Conservation (phyloP, 53 echinoderm and acorn worm species). For the Stichopus horrens region DNA sequence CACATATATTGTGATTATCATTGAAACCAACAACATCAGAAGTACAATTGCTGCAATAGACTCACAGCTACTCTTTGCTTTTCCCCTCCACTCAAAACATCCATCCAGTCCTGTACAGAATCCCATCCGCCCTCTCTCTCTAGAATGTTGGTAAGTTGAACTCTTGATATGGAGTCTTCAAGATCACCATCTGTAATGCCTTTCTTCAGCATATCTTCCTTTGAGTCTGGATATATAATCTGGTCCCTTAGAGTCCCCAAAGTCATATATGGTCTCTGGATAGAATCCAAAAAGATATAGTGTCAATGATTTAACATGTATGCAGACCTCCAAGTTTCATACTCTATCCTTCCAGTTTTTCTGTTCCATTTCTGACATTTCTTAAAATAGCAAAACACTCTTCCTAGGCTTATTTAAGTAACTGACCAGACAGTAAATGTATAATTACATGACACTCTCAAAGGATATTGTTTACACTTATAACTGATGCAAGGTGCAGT, state of each 20-base stretch:
- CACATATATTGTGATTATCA: too few relatives aligned
- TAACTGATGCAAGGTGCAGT: too few relatives aligned
- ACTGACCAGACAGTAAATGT: too few relatives aligned
- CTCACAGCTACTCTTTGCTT: conserved; percentile 96
- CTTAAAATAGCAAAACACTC: too few relatives aligned
- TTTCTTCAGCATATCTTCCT: conserved; percentile 89
- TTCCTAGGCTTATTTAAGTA: too few relatives aligned
- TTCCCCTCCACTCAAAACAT: conserved; percentile 97
- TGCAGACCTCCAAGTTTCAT: too few relatives aligned
- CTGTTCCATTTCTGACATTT: too few relatives aligned
- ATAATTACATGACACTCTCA: too few relatives aligned
- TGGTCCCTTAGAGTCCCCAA: conserved; percentile 96
- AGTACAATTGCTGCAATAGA: not conserved
- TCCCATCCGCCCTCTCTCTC: conserved; percentile 96
- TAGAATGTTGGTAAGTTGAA: conserved; percentile 83
- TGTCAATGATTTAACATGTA: too few relatives aligned
- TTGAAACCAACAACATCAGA: too few relatives aligned
- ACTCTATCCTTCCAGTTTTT: too few relatives aligned
- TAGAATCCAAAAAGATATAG: not conserved
- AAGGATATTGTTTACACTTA: too few relatives aligned
- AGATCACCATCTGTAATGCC: conserved; percentile 84
- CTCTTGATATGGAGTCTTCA: conserved; percentile 76
- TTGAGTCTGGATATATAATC: conserved; percentile 96
- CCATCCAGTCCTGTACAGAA: conserved; percentile 98
- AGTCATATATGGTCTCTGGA: conserved; percentile 98